A percentile compares a stretch with the other conserved stretches of the same genome.
phyloP scores from a whole-genome alignment of 2,888 invertebrate species.

The Ectemnius lituratus region DNA sequence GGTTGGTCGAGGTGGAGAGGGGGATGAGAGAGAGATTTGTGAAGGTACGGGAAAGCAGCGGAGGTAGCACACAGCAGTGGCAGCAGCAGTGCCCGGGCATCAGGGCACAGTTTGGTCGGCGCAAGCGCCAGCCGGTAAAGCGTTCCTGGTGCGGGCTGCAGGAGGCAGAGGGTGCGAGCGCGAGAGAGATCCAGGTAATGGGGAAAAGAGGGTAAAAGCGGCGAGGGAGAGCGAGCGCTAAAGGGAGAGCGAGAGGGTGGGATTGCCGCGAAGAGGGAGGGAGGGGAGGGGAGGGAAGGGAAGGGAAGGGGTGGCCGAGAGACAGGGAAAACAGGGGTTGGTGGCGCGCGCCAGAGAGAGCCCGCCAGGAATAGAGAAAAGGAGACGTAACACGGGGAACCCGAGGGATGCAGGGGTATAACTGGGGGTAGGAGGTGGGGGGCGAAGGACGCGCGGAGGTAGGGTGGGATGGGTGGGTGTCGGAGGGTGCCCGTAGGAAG shows the following conservation, averaged over 20 bases:
- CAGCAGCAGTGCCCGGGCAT: slow-evolving; percentile 73
- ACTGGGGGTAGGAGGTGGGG: slow-evolving; percentile 12
- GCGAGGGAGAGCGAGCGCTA: slow-evolving; percentile 21
- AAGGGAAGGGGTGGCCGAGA: slow-evolving; percentile 26
- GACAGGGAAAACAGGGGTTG: slow-evolving; percentile 35
- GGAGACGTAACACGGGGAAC: slow-evolving; percentile 19
- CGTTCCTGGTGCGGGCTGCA: slow-evolving; percentile 61
- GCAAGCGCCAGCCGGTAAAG: slow-evolving; percentile 63
- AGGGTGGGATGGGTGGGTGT: slow-evolving; percentile 43
- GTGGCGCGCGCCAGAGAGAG: slow-evolving; percentile 27
- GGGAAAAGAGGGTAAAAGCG: slow-evolving; percentile 52
- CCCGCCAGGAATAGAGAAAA: slow-evolving; percentile 2
- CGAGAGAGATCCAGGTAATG: slow-evolving; percentile 35
- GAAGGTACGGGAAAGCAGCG: slow-evolving; percentile 62
- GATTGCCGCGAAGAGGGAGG: background rate
- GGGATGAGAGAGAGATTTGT: slow-evolving; percentile 51
- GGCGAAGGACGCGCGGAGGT: slow-evolving; percentile 29
- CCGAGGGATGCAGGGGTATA: slow-evolving; percentile 18
- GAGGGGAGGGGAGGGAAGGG: slow-evolving; percentile 22
- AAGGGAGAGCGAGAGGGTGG: no score
- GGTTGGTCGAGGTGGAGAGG: slow-evolving; percentile 11
- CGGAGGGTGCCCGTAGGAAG: slow-evolving; percentile 56
- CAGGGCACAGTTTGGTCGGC: slow-evolving; percentile 71
- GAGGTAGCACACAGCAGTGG: slow-evolving; percentile 57
- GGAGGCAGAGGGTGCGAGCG: slow-evolving; percentile 40